Percentiles rank a stretch among this genome's conserved stretches.
Evolutionary conservation across 2,888 invertebrate genomes (phyloP).

Genomic region (Apamea epomidion): DNA sequence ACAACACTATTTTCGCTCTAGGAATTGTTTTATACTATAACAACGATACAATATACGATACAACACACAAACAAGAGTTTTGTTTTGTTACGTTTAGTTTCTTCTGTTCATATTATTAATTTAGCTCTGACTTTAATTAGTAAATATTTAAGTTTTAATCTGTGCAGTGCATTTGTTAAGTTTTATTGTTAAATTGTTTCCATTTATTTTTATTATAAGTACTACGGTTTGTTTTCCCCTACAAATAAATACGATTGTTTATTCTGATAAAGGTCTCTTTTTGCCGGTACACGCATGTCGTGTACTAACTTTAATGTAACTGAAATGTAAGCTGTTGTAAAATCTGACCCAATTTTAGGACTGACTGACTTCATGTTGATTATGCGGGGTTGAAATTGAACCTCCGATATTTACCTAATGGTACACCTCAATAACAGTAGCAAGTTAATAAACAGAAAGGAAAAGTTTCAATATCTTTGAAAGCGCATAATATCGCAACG

Average conservation of each 20-base stretch:
- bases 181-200: too few species aligned
- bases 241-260: neutral
- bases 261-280: neutral
- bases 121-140: neutral
- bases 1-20: too few species aligned
- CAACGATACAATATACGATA: neutral
- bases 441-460: constrained; percentile 50
- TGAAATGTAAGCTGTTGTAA: constrained; percentile 37
- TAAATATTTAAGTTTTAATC: neutral
- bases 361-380: constrained; percentile 25
- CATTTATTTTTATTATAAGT: too few species aligned
- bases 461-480: constrained; percentile 63
- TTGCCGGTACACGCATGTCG: neutral
- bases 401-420: constrained; percentile 40
- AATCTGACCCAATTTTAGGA: constrained; percentile 43
- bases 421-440: constrained; percentile 37
- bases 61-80: neutral
- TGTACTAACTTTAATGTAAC: constrained; percentile 4
- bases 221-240: neutral
- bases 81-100: neutral
- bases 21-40: too few species aligned
- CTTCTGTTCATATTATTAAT: neutral
- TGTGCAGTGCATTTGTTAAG: neutral
- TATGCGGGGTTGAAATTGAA: constrained; percentile 35
- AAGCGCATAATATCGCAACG: constrained; percentile 57